phyloP scores from a whole-genome alignment of 2,113 vertebrate genomes.

The Oreocharis arfaki region DNA sequence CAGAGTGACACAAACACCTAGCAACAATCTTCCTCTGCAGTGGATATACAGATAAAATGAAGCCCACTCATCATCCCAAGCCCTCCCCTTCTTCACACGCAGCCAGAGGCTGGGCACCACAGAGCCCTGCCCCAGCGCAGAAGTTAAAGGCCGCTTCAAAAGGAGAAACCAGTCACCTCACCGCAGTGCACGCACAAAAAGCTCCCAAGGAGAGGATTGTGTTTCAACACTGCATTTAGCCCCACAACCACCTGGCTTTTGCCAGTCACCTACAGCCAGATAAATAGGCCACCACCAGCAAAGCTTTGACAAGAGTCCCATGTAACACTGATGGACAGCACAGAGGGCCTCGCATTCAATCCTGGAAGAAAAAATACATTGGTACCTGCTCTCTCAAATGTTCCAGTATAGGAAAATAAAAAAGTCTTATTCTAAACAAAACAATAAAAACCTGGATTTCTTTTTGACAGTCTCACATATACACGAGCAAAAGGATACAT shows the following conservation, averaged over 20 bases:
- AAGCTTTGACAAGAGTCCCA: neutral
- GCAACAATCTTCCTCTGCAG: neutral
- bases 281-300: neutral
- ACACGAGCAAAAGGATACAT: neutral
- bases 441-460: neutral
- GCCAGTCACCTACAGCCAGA: neutral
- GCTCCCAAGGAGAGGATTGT: neutral
- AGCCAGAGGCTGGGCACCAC: accelerated
- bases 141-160: neutral
- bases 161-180: accelerated
- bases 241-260: neutral
- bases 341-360: neutral
- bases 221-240: neutral
- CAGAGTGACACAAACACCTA: neutral
- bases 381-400: neutral
- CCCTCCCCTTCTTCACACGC: accelerated
- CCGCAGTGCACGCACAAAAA: accelerated
- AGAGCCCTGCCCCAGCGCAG: accelerated
- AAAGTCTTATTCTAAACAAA: neutral
- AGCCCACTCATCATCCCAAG: neutral
- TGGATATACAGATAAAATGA: neutral
- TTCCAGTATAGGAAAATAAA: neutral
- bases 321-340: neutral
- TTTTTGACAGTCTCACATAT: neutral
- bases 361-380: neutral